Percentiles rank a stretch among this genome's conserved stretches.
Evolutionary conservation across 30 jellyfish, hydroid and myxozoan genomes (phyloP).

Genomic region (Aurelia aurita): DNA sequence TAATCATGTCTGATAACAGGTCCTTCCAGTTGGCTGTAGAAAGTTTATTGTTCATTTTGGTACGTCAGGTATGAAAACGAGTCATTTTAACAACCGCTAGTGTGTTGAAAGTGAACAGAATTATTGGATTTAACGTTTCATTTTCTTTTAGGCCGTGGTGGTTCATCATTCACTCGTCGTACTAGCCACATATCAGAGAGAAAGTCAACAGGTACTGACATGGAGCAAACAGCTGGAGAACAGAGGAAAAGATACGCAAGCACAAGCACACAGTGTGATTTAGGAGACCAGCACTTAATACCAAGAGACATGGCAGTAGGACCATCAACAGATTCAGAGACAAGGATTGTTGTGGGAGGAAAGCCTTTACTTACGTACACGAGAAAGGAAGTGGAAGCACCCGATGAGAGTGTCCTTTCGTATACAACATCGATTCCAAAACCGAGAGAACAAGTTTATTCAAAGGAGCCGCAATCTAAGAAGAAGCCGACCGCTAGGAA

Average conservation of each 20-base stretch:
- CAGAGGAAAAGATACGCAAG: background rate
- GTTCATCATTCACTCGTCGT: background rate
- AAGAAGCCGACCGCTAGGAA: background rate
- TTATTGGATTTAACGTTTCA: no score
- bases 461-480: background rate
- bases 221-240: background rate
- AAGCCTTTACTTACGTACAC: background rate
- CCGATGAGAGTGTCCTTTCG: background rate
- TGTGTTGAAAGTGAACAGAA: no score
- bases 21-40: no score
- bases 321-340: background rate
- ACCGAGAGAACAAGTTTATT: background rate
- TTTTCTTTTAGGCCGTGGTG: no score
- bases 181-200: background rate
- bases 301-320: background rate
- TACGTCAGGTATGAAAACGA: no score
- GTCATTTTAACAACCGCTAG: no score
- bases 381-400: background rate
- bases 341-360: background rate
- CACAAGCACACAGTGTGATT: constrained; percentile 59
- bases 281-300: background rate
- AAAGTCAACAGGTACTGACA: constrained; percentile 15
- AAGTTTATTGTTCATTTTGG: no score
- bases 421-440: background rate
- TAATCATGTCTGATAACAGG: no score